Percentiles rank a stretch among this genome's conserved stretches.
Evolutionary conservation across 2,797 vertebrate species (phyloP).

Genomic region (Ptychobarbus kaznakovi): DNA sequence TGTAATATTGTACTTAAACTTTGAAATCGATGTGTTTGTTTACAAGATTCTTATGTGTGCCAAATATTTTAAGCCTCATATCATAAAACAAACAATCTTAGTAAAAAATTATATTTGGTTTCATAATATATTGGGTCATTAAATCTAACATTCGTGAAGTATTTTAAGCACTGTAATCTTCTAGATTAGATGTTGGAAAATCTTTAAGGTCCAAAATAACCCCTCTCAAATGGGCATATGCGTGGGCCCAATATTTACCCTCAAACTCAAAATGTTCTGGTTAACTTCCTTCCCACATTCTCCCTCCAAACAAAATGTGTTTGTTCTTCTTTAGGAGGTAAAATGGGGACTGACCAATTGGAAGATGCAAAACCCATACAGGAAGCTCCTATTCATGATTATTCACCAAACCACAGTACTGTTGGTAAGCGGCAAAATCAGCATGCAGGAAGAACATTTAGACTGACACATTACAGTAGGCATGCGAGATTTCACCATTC

Average conservation of each 20-base stretch:
- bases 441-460: not conserved
- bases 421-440: slow-evolving; percentile 26
- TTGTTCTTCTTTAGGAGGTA: slow-evolving; percentile 15
- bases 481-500: slow-evolving; percentile 9
- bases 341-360: slow-evolving; percentile 35
- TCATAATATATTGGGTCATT: slow-evolving; percentile 7
- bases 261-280: slow-evolving; percentile 2
- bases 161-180: not conserved
- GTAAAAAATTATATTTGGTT: slow-evolving; percentile 9
- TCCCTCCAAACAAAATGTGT: not conserved
- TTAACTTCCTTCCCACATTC: slow-evolving; percentile 4
- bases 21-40: not conserved
- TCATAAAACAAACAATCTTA: not conserved
- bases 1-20: not conserved
- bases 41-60: not conserved
- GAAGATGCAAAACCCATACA: slow-evolving; percentile 28
- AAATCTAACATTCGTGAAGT: not conserved
- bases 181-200: not conserved
- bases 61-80: not conserved
- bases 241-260: not conserved
- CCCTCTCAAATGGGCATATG: not conserved
- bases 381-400: slow-evolving; percentile 12
- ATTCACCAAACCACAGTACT: slow-evolving; percentile 7
- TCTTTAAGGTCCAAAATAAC: not conserved
- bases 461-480: not conserved